phyloP scores from a whole-genome alignment of 53 echinoderm and acorn worm species.

The Antedon mediterranea region DNA sequence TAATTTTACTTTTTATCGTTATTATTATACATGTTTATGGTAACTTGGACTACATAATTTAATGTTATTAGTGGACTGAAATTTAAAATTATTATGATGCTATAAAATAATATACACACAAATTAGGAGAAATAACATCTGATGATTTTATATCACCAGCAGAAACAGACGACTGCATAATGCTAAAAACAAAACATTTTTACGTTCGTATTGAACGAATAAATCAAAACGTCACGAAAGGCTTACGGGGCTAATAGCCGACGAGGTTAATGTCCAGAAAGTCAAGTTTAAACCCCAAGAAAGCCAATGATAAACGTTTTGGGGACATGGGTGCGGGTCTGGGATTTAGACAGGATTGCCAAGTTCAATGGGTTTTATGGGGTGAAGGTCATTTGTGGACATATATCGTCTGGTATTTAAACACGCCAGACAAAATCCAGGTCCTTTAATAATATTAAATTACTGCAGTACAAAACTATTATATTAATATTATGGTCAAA shows the following conservation, averaged over 20 bases:
- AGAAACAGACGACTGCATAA: not conserved
- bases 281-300: not conserved
- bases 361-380: not conserved
- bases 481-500: too few species aligned
- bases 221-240: not conserved
- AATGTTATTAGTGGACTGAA: too few species aligned
- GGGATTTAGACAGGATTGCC: not conserved
- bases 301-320: not conserved
- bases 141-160: not conserved
- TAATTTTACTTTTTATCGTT: too few species aligned
- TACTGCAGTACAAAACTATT: too few species aligned
- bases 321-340: not conserved
- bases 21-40: too few species aligned
- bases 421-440: too few species aligned
- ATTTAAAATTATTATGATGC: too few species aligned
- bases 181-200: not conserved
- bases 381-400: not conserved
- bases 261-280: not conserved
- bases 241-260: not conserved
- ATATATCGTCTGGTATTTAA: not conserved
- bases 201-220: not conserved
- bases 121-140: not conserved
- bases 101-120: too few species aligned
- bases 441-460: too few species aligned
- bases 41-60: too few species aligned